Base-by-base conservation (phyloP, 2,797 vertebrate genomes). In the Poecilia velifera region DNA sequence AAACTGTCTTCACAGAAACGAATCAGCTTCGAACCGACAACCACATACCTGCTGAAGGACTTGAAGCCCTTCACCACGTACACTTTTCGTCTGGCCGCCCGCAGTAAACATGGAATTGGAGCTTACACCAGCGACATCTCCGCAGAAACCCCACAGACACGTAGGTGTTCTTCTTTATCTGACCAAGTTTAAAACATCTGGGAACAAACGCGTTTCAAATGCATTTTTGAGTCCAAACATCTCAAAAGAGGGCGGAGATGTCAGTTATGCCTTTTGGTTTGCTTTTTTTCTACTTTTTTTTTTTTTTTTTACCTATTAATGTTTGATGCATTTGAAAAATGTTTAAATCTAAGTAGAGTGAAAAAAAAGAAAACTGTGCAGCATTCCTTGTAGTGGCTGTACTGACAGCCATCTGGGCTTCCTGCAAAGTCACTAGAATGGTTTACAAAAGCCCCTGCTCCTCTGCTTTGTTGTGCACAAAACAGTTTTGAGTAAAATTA, bases 101-200 rank as follows among this genome's bases (percentile, higher is more conserved):
- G 97, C 39, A 98, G 98, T 92, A 97, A 97, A 49, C 97, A 98
- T 73, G 98, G 98, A 84, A 94, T 98, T 22, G 98, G 98, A 76
- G 98, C 98, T 81, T 99, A 98, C 9, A 99, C 98, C 86, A 96
- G 97, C 18, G 98, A 99, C 95, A 98, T 99, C 90, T 98, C 98
- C 34, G 97, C 98, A 0, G 97, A 98, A 94, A 99, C 98, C 80
- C 98, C 98, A 91, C 98, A 99, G 96, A 99, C 98, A 98, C 98
- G 98, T 99, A 99, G 97, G 98, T 99, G 95, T 93, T 94, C 95
- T 94, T 99, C 97, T 95, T 95, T 95, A 89, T 90, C 92, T 85
- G 70, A 90, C 77, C 74, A 76, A 74, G 72, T 84, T 91, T 78
- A 74, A 81, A 86, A 71, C 73, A 72, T 82, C 78, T 83, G 75